These are phyloP conservation scores for Nannoperca australis DNA, from an alignment of 2,797 vertebrate genomes.

Conservation along the genomic window DNA sequence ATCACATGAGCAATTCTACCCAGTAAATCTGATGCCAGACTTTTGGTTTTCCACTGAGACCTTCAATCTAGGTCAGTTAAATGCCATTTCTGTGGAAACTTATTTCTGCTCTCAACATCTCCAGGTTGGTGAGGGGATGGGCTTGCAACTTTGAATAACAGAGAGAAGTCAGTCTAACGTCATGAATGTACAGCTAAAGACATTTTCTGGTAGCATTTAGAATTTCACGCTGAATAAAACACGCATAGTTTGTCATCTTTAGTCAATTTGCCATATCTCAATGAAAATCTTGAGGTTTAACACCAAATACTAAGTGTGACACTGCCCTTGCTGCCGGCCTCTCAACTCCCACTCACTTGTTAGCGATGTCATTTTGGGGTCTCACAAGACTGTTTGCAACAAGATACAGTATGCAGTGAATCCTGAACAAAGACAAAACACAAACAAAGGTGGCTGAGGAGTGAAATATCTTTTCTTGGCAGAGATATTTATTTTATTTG, in stretches of 20 bases:
- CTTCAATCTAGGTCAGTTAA: slow-evolving; percentile 62
- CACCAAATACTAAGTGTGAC: neutral
- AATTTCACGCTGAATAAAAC: neutral
- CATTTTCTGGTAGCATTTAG: neutral
- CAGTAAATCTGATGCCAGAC: slow-evolving; percentile 44
- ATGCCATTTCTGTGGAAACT: slow-evolving; percentile 66
- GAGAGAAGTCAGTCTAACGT: neutral
- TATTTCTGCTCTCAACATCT: slow-evolving; percentile 52
- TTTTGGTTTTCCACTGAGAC: slow-evolving; percentile 39
- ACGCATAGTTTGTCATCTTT: neutral
- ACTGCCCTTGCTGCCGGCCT: neutral
- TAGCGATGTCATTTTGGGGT: neutral
- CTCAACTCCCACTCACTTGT: slow-evolving; percentile 8
- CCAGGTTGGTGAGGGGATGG: neutral
- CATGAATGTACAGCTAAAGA: neutral
- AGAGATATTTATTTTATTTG: slow-evolving; percentile 19
- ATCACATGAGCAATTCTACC: slow-evolving; percentile 27
- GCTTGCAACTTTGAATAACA: slow-evolving; percentile 11
- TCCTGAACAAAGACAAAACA: slow-evolving; percentile 9
- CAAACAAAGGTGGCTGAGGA: neutral
- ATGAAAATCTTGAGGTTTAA: neutral
- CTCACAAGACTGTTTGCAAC: neutral
- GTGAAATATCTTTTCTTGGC: slow-evolving; percentile 24
- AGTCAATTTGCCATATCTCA: neutral
- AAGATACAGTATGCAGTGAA: neutral